phyloP scores from a whole-genome alignment of 30 jellyfish, hydroid and myxozoan species.

The Cassiopea andromeda region DNA sequence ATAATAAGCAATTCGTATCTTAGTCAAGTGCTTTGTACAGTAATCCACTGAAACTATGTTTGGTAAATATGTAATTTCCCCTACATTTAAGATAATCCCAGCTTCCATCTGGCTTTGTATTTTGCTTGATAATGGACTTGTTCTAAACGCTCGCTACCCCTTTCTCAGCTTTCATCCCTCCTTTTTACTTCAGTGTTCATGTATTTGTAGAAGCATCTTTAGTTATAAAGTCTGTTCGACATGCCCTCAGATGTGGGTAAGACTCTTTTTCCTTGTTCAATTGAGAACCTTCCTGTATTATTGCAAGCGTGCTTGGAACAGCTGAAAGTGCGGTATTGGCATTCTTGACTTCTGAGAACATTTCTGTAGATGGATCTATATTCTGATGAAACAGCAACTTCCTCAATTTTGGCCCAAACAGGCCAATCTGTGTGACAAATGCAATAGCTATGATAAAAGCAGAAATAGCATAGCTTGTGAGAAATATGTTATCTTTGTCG shows the following conservation, averaged over 20 bases:
- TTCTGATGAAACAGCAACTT: constrained; percentile 36
- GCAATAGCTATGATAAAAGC: constrained; percentile 68
- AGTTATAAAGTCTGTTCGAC: neutral
- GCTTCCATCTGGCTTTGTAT: no score
- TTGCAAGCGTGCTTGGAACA: constrained; percentile 8
- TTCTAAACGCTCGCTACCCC: no score
- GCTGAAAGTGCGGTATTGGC: neutral
- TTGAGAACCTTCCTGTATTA: neutral
- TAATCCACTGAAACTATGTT: no score
- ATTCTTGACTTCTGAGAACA: constrained; percentile 19
- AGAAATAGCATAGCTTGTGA: constrained; percentile 40
- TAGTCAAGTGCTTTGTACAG: no score
- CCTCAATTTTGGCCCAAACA: constrained; percentile 83
- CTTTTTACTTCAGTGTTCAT: neutral
- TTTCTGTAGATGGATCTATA: constrained; percentile 39
- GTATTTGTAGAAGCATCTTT: constrained; percentile 52
- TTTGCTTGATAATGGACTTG: no score
- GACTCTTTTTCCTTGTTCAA: neutral
- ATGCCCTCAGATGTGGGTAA: neutral
- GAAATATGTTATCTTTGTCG: constrained; percentile 54
- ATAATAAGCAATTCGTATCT: no score
- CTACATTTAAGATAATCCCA: no score
- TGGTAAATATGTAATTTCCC: no score
- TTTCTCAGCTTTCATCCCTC: no score
- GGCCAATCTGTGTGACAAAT: constrained; percentile 76